Conservation (phyloP, 2,113 vertebrate genomes). For the Heterotilapia buettikoferi region DNA sequence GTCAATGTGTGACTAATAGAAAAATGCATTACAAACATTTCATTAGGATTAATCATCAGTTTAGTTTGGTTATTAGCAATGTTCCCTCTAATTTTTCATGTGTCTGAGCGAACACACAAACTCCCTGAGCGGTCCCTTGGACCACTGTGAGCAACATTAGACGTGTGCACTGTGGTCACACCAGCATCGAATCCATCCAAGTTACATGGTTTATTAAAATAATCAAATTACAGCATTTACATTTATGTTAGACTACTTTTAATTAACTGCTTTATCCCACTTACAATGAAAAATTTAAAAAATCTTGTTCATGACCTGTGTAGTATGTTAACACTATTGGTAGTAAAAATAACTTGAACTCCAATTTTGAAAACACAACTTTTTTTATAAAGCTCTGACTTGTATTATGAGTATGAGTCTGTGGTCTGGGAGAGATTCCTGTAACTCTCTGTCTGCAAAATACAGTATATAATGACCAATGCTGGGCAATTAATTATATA, state of each 20-base stretch:
- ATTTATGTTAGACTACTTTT: neutral
- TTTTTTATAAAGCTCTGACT: too few relatives aligned
- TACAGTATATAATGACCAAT: too few relatives aligned
- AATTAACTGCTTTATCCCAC: too few relatives aligned
- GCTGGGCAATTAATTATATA: too few relatives aligned
- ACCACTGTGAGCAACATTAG: neutral
- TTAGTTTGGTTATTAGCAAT: neutral
- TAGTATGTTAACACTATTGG: too few relatives aligned
- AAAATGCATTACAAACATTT: neutral
- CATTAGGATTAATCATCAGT: neutral
- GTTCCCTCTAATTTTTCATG: neutral
- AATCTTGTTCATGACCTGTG: too few relatives aligned
- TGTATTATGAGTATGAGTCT: too few relatives aligned
- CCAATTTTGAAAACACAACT: too few relatives aligned
- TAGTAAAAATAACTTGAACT: too few relatives aligned
- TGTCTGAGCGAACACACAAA: neutral
- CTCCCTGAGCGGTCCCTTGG: accelerated
- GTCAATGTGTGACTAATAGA: neutral
- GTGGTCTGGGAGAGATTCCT: too few relatives aligned
- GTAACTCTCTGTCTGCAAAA: too few relatives aligned
- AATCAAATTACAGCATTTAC: neutral
- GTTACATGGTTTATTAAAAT: neutral
- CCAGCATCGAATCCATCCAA: neutral
- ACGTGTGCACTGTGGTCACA: neutral
- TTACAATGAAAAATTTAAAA: too few relatives aligned